These are phyloP conservation scores for Epirrhoe tristata DNA, from an alignment of 2,888 invertebrate genomes.

Conservation along the genomic window DNA sequence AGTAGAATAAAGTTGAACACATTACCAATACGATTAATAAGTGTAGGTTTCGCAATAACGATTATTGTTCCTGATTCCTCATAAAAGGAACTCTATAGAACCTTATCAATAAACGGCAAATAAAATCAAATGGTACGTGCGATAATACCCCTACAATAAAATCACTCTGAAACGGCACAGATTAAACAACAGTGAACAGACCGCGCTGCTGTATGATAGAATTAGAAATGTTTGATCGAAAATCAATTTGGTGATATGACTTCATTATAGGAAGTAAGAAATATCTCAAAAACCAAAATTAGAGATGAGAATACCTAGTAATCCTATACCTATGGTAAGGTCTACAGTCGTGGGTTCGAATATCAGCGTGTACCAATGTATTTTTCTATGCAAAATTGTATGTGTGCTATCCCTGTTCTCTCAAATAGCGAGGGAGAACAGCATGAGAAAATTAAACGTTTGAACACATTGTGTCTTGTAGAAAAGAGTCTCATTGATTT, in stretches of 20 bases:
- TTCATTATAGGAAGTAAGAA: no score
- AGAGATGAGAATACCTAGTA: no score
- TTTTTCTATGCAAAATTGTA: no score
- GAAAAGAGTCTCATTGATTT: no score
- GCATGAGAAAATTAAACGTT: no score
- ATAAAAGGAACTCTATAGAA: conserved; percentile 18
- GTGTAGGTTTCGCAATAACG: conserved; percentile 1
- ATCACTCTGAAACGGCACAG: not conserved
- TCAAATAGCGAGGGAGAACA: no score
- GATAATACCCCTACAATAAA: conserved; percentile 22
- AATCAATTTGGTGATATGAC: not conserved
- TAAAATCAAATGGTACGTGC: conserved; percentile 27
- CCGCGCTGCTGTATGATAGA: not conserved
- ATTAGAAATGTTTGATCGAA: not conserved
- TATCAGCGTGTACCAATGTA: no score
- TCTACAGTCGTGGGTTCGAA: no score
- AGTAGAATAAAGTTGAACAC: not conserved
- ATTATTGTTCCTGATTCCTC: conserved; percentile 13
- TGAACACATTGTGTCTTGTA: no score
- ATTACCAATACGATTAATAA: not conserved
- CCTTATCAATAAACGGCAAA: conserved; percentile 19
- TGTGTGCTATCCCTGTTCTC: no score
- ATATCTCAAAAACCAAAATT: no score
- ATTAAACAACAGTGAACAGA: conserved; percentile 8
- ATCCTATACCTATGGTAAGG: no score